Evolutionary conservation across 1,140 invertebrate species (phyloP).

Genomic region (Ctenoplectra terminalis): DNA sequence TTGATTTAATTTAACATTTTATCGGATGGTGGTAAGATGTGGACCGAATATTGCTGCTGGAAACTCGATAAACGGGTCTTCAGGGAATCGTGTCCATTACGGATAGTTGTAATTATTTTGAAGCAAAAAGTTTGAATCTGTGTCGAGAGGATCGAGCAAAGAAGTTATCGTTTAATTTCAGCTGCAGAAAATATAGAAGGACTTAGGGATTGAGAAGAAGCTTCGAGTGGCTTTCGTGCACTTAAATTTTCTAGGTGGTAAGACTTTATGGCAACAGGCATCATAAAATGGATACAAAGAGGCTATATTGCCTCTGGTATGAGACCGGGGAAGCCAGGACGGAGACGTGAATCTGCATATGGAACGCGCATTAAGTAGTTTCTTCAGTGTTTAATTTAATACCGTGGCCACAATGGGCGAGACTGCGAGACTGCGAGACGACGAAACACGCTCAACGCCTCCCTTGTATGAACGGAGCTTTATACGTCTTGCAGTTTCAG

Average conservation of each 20-base stretch:
- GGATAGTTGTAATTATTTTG: neutral
- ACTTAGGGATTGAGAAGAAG: constrained; percentile 29
- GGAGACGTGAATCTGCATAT: constrained; percentile 81
- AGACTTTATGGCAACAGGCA: constrained; percentile 76
- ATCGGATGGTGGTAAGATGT: constrained; percentile 32
- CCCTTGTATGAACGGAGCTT: constrained; percentile 33
- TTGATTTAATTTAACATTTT: constrained; percentile 63
- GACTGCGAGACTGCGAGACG: no score
- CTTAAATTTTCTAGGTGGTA: constrained; percentile 55
- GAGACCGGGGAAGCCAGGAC: constrained; percentile 65
- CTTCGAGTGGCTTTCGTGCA: constrained; percentile 51
- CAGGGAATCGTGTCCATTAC: constrained; percentile 5
- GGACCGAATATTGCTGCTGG: neutral
- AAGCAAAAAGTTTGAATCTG: neutral
- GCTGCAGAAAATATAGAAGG: neutral
- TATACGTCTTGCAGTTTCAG: constrained; percentile 34
- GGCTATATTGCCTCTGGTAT: constrained; percentile 75
- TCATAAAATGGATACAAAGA: constrained; percentile 81
- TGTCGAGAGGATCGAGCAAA: no score
- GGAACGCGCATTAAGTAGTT: constrained; percentile 81
- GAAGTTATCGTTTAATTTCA: constrained; percentile 46
- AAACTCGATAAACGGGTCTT: neutral
- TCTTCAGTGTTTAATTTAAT: constrained; percentile 81
- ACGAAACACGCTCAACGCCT: constrained; percentile 35
- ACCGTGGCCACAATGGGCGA: constrained; percentile 64